Conservation (phyloP, 2,888 invertebrate species). For the Rhamphomyia laevipes region DNA sequence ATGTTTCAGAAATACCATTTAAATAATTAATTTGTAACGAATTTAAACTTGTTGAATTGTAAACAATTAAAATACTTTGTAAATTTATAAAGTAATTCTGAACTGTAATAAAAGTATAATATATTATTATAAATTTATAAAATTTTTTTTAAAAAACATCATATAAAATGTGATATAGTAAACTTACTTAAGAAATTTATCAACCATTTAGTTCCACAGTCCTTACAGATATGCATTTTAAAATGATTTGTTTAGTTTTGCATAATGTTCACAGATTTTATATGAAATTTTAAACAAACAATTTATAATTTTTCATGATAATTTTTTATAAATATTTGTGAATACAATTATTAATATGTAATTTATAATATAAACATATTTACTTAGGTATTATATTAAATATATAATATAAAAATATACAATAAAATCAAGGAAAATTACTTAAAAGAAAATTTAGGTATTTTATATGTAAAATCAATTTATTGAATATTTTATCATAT, state of each 20-base stretch:
- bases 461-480: no score
- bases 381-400: no score
- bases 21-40: conserved; percentile 21
- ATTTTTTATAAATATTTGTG: no score
- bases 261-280: neutral
- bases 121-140: neutral
- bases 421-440: no score
- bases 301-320: no score
- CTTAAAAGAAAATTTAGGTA: no score
- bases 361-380: no score
- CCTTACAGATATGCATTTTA: neutral
- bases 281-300: neutral
- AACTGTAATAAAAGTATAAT: conserved; percentile 17
- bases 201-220: neutral
- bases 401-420: no score
- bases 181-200: neutral
- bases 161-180: neutral
- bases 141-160: neutral
- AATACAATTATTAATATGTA: no score
- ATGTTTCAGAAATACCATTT: conserved; percentile 19
- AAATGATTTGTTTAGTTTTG: neutral
- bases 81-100: conserved; percentile 24
- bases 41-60: conserved; percentile 17
- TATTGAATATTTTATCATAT: no score
- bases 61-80: conserved; percentile 27